Conservation (phyloP, 2,888 invertebrate species). For the Hymenopus coronatus region DNA sequence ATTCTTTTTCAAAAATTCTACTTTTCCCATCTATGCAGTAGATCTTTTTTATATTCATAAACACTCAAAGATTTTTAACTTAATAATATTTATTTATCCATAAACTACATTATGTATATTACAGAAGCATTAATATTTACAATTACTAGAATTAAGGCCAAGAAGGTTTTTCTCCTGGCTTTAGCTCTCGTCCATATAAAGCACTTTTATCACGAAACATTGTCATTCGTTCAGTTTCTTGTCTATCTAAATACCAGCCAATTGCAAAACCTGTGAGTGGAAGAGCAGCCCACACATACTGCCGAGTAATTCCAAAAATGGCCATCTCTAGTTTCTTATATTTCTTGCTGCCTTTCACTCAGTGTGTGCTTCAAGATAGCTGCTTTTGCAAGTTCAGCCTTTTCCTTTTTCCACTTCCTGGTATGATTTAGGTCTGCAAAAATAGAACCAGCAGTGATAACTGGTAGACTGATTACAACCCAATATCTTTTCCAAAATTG, state of each 20-base stretch:
- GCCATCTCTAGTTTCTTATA: constrained; percentile 45
- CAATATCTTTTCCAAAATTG: constrained; percentile 61
- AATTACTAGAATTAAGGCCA: constrained; percentile 58
- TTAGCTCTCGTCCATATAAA: constrained; percentile 65
- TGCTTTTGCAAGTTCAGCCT: constrained; percentile 35
- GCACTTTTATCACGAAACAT: constrained; percentile 76
- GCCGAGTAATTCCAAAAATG: constrained; percentile 56
- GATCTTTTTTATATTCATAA: neutral
- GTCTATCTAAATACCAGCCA: constrained; percentile 63
- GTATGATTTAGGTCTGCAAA: constrained; percentile 73
- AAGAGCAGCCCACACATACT: constrained; percentile 52
- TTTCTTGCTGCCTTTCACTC: constrained; percentile 26
- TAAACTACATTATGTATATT: neutral
- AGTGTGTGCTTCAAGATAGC: constrained; percentile 24
- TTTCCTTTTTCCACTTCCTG: constrained; percentile 63
- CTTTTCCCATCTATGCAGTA: no score
- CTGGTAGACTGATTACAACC: constrained; percentile 66
- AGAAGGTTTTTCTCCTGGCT: constrained; percentile 66
- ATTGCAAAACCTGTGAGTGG: constrained; percentile 58
- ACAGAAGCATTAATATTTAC: neutral
- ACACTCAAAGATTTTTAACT: neutral
- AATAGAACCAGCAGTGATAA: constrained; percentile 57
- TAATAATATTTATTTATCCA: neutral
- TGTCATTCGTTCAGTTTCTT: constrained; percentile 69
- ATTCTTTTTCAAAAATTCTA: no score